These are phyloP conservation scores for Cataglyphis livida DNA, from an alignment of 2,888 invertebrate species.

Conservation along the genomic window DNA sequence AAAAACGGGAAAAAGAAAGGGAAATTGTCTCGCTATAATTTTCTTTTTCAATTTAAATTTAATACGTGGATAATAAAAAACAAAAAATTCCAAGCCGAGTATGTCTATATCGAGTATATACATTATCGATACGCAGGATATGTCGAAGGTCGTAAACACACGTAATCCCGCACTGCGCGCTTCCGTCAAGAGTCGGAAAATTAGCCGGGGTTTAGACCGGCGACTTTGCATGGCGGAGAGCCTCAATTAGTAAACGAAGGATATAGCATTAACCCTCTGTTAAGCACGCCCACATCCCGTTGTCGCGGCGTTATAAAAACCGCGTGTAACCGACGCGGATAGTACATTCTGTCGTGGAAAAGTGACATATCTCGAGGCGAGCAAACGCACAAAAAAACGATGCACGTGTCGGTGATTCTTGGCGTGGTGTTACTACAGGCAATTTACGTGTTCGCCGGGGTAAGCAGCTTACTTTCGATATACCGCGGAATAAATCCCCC, in stretches of 20 bases:
- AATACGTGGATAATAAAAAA: neutral
- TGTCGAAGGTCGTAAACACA: conserved; percentile 71
- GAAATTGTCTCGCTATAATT: neutral
- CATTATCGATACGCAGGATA: conserved; percentile 71
- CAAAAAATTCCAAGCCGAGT: neutral
- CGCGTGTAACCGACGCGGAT: neutral
- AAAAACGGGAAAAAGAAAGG: conserved; percentile 8
- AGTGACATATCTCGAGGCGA: conserved; percentile 16
- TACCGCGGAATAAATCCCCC: conserved; percentile 75
- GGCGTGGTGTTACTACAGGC: conserved; percentile 65
- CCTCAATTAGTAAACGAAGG: conserved; percentile 67
- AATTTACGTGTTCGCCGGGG: conserved; percentile 70
- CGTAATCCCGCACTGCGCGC: conserved; percentile 58
- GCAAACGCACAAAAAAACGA: conserved; percentile 18
- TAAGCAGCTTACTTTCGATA: conserved; percentile 61
- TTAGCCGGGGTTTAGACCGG: conserved; percentile 59
- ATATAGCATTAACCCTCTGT: conserved; percentile 71
- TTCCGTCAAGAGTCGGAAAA: conserved; percentile 72
- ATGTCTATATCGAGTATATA: neutral
- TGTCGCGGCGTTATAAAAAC: conserved; percentile 76
- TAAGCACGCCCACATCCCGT: conserved; percentile 82
- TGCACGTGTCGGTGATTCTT: conserved; percentile 57
- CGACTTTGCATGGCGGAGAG: conserved; percentile 51
- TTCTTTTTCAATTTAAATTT: neutral
- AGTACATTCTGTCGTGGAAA: conserved; percentile 38